Base-by-base conservation (phyloP, 2,888 invertebrate species). In the Drosophila conformis region DNA sequence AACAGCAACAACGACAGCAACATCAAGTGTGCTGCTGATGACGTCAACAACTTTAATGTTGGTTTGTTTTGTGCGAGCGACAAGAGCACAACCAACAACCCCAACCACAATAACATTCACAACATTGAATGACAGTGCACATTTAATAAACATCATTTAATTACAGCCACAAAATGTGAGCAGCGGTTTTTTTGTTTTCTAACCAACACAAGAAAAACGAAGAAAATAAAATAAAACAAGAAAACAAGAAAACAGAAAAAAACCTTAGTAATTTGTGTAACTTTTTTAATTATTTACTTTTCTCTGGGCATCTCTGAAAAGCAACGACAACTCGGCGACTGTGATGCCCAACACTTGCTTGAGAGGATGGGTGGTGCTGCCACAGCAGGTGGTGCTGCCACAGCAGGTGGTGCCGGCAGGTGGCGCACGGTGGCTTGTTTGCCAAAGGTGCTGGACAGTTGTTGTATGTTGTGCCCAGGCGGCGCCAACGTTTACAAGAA, bases 81-180 rank as follows among this genome's bases (percentile, higher is more conserved):
- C 66, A 76, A 33, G 57, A 61, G 27, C 58, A 69, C 31, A 61
- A 59, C 8, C 52, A 65, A 27, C 51, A 42, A 31, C n/a, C 13
- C 21, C 36, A 64, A 27, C 69, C 38, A 21, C 56, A 58, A 18
- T 25, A 40, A 18, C 48, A 46, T 46, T 4, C 25, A 36, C 53
- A 62, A 31, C n/a, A 60, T 25, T 66, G 77, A 74, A 69, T 78
- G 79, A 74, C 72, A 71, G 61, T 29, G 70, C 60, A 65, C 70
- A 68, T 83, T 83, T 86, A 88, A 83, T 88, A 83, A 88, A 83
- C 89, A 83, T 87, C 87, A 83, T 83, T 83, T 88, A 83, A 83
- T 83, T 88, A 81, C 83, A 75, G 68, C 63, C 72, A 69, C 75
- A 76, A 64, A 76, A 66, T 76, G 65, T 56, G 54, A 48, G 40